Evolutionary conservation across 2,888 invertebrate species (phyloP), one percentile per base, ranked within the genome.

Genomic region (Mythimna vitellina): DNA sequence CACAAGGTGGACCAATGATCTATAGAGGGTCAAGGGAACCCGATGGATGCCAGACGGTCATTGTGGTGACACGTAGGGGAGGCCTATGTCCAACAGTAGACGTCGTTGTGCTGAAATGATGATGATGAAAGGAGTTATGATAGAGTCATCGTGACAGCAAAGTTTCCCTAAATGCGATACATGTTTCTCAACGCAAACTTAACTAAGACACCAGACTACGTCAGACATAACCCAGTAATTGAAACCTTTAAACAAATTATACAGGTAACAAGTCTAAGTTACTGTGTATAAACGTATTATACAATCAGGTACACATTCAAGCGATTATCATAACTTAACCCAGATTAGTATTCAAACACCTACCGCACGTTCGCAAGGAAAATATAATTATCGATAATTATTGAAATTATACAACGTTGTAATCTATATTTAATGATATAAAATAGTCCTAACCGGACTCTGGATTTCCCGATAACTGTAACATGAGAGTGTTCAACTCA

Each of bases 351-450:
- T 82, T 76, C 74, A 78, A 79, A 80, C 85, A 82, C 77, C 75
- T 78, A 79, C 80, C 72, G 67, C 74, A 67, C 46, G 73, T 64
- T 78, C 42, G 63, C 65, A 73, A 80, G 80, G 86, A 81, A 80
- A 84, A 84, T 64, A 86, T 84, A 78, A 86, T 84, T 78, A 84
- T 67, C 72, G 65, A 82, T 84, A 70, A 84, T 75, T 74, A 79
- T 75, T 75, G 68, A 78, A 78, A 81, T 75, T 81, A 67, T 62
- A 80, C 72, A 61, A 78, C 71, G 70, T 72, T 76, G 71, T 81
- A 65, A 74, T 67, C 58, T 66, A 62, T 70, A 62, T 70, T 74
- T 70, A 75, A 75, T 63, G 71, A 78, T 71, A 53, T 58, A 14
- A 72, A 58, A 72, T 58, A 53, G 53, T 78, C 32, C 42, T 67